Evolutionary conservation across 2,888 invertebrate genomes (phyloP), one percentile per base, ranked within the genome.

Genomic region (Nebria brevicollis): DNA sequence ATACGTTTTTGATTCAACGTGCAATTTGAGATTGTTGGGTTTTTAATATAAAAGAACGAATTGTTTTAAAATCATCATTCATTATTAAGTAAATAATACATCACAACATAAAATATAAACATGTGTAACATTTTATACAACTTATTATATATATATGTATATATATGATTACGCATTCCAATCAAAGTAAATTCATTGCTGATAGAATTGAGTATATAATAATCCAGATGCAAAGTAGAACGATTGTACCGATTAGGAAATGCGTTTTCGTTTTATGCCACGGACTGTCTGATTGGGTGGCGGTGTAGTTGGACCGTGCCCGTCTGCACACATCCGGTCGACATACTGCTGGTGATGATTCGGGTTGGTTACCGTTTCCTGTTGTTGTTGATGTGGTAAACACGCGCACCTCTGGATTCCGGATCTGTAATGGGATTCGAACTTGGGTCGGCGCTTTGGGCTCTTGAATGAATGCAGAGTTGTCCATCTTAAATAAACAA

Each of bases 221-320:
- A 64, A 91, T 87, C 91, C 91, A 91, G 6, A 91, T 76, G 70
- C 90, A 83, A 11, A 91, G 87, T 0, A 90, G 87, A 74, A 88
- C 86, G 83, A 91, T 88, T 20, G 89, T 88, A 13, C 87, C 87
- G 64, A 90, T 83, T 78, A 91, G 88, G 84, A 90, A 90, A 82
- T 90, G 87, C 0, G 90, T 90, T 84, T 92, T 91, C 54, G 89
- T 88, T 25, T 85, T 85, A 82, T 91, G 90, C 91, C 91, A 91
- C 0, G 91, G 91, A 82, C 89, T 90, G 82, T 90, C 90, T 13
- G 89, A 83, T 70, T 34, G 70, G n/a, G 70, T 70, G 70, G 70
- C 70, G 15, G n/a, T 26, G 70, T 86, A 88, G 15, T 85, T 85
- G 77, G 86, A 86, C 79, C 88, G 86, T 1, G 89, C 88, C 26